A percentile compares a stretch with the other conserved stretches of the same genome.
Conservation (phyloP, 2,113 vertebrate species). For the Cheilinus undulatus region DNA sequence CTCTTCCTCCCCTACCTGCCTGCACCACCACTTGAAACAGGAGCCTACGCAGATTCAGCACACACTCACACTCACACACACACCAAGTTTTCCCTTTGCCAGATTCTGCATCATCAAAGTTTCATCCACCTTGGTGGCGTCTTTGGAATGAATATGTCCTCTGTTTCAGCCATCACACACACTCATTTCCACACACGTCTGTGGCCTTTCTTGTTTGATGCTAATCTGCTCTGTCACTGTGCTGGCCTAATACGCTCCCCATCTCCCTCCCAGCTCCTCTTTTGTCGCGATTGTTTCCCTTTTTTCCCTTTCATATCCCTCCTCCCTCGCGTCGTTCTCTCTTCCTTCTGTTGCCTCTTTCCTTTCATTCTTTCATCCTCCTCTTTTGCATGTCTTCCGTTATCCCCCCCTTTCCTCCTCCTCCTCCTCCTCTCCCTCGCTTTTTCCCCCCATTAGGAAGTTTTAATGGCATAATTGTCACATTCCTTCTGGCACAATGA, state of each 20-base stretch:
- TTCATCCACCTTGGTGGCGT: constrained; percentile 87
- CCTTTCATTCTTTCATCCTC: constrained; percentile 80
- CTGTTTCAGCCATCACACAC: constrained; percentile 82
- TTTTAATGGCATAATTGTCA: constrained; percentile 85
- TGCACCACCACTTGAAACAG: constrained; percentile 85
- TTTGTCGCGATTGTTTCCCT: constrained; percentile 82
- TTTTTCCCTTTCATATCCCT: constrained; percentile 78
- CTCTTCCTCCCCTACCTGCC: constrained; percentile 81
- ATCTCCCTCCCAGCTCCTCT: constrained; percentile 80
- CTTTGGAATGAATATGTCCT: constrained; percentile 86
- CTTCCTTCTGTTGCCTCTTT: constrained; percentile 75
- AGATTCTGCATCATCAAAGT: constrained; percentile 90
- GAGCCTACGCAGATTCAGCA: constrained; percentile 88
- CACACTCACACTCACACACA: constrained; percentile 26
- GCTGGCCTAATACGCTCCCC: constrained; percentile 77
- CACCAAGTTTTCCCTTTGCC: constrained; percentile 84
- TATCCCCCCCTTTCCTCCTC: constrained; percentile 17
- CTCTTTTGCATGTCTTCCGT: constrained; percentile 81
- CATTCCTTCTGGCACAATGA: constrained; percentile 84
- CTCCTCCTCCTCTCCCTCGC: constrained; percentile 10
- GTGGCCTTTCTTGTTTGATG: constrained; percentile 86
- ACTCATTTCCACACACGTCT: constrained; percentile 66
- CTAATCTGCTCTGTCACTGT: constrained; percentile 88
- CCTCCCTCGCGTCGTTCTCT: constrained; percentile 64
- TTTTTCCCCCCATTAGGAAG: constrained; percentile 74